These are phyloP conservation scores for Orthosia cruda DNA, from an alignment of 2,888 invertebrate species.

Conservation along the genomic window DNA sequence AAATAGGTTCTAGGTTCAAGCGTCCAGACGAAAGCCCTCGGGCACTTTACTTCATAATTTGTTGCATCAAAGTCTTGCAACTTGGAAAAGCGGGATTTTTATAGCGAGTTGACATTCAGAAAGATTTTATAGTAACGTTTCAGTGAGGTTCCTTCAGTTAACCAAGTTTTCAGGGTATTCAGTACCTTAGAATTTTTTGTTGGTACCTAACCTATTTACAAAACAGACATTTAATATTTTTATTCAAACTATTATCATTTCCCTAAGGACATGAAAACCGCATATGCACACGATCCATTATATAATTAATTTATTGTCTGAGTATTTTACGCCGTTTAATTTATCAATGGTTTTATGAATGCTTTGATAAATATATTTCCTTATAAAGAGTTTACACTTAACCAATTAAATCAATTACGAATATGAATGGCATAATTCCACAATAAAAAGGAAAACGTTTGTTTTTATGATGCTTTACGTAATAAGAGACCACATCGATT, in stretches of 20 bases:
- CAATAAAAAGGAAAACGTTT: constrained; percentile 13
- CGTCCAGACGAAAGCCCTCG: constrained; percentile 24
- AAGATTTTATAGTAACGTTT: constrained; percentile 3
- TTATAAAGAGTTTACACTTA: constrained; percentile 4
- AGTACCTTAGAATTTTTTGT: neutral
- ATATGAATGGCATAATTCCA: constrained; percentile 10
- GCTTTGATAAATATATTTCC: neutral
- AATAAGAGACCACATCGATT: neutral
- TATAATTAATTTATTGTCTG: constrained; percentile 17
- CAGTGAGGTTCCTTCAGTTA: neutral
- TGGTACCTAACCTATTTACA: neutral
- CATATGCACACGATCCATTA: constrained; percentile 15
- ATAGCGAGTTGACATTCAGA: neutral
- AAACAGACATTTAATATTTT: neutral
- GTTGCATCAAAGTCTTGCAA: constrained; percentile 32
- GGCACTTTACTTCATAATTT: constrained; percentile 35
- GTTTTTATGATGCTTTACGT: neutral
- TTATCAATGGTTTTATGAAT: neutral
- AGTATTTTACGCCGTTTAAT: constrained; percentile 7
- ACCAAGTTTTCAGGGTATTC: neutral
- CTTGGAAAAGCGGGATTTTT: constrained; percentile 16
- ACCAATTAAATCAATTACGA: neutral
- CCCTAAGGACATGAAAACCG: constrained; percentile 26
- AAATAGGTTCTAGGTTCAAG: constrained; percentile 7
- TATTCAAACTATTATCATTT: constrained; percentile 15